Evolutionary conservation across 35 echinoderm and acorn worm species (phyloP).

Genomic region (Patiria miniata): DNA sequence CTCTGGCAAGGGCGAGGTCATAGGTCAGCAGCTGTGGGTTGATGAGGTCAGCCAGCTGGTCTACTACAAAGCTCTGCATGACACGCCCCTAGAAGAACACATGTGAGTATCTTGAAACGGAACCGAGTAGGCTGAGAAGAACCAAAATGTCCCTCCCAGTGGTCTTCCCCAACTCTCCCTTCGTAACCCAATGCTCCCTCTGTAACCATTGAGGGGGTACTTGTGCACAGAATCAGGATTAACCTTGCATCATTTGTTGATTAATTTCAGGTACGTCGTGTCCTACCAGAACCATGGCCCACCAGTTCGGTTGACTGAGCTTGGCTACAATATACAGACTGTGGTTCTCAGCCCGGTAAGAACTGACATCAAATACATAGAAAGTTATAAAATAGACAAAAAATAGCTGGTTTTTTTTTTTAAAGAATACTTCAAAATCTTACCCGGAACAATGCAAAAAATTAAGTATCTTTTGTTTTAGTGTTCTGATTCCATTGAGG

Average conservation of each 20-base stretch:
- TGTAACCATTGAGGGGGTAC: too few relatives aligned
- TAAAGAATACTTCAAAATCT: background rate
- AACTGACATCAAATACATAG: too few relatives aligned
- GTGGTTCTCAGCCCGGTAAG: constrained; percentile 81
- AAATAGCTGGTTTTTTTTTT: too few relatives aligned
- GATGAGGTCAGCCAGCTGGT: constrained; percentile 72
- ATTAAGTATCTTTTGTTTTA: background rate
- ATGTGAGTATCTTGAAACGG: constrained; percentile 61
- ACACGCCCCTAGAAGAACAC: constrained; percentile 98
- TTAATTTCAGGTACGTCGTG: constrained; percentile 70
- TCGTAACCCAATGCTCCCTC: too few relatives aligned
- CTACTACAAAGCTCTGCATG: constrained; percentile 88
- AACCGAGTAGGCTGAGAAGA: too few relatives aligned
- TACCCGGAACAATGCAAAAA: background rate
- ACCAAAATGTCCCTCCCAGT: too few relatives aligned
- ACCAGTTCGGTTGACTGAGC: constrained; percentile 79
- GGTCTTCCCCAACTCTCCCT: too few relatives aligned
- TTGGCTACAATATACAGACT: constrained; percentile 76
- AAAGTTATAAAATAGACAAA: too few relatives aligned
- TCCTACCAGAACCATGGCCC: constrained; percentile 65
- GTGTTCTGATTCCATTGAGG: too few relatives aligned
- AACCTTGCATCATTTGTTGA: background rate
- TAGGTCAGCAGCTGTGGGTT: constrained; percentile 81
- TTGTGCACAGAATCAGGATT: too few relatives aligned
- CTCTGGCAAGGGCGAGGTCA: constrained; percentile 76